Conservation (phyloP, 64 coral and sea anemone species). For the Montipora sp. region DNA sequence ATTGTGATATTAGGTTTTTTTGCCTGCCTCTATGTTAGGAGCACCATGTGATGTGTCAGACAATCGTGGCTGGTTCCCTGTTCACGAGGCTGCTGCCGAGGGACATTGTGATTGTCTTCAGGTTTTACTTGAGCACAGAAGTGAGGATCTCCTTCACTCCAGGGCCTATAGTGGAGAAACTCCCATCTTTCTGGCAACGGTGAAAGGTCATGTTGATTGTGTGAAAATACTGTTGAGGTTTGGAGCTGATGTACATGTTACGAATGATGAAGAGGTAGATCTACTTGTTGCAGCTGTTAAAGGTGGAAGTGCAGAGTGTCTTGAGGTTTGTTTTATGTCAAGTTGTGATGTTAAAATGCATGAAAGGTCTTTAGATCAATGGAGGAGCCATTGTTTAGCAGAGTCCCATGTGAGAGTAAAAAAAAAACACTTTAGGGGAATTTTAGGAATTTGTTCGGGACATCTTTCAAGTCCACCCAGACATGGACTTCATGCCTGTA, state of each 20-base stretch:
- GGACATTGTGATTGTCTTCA: constrained; percentile 65
- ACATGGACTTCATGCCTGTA: no score
- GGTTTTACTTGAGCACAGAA: constrained; percentile 54
- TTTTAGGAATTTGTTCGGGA: no score
- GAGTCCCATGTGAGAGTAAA: no score
- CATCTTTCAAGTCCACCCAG: no score
- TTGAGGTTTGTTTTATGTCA: constrained; percentile 35
- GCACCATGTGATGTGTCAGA: constrained; percentile 77
- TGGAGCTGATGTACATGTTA: constrained; percentile 68
- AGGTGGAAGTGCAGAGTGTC: constrained; percentile 64
- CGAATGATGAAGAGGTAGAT: constrained; percentile 72
- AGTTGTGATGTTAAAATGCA: no score
- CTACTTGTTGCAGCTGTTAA: constrained; percentile 78
- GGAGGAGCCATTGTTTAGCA: no score
- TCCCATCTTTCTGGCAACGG: constrained; percentile 69
- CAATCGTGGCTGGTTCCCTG: constrained; percentile 91
- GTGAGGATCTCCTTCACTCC: constrained; percentile 64
- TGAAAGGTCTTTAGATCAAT: no score
- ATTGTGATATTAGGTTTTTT: neutral
- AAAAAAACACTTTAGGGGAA: no score
- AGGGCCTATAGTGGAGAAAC: constrained; percentile 83
- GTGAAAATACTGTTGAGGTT: constrained; percentile 43
- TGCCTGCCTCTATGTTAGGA: neutral
- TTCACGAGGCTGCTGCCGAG: constrained; percentile 80
- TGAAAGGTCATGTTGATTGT: constrained; percentile 45